Evolutionary conservation across 2,888 invertebrate species (phyloP).

Genomic region (Drosophila cognata): DNA sequence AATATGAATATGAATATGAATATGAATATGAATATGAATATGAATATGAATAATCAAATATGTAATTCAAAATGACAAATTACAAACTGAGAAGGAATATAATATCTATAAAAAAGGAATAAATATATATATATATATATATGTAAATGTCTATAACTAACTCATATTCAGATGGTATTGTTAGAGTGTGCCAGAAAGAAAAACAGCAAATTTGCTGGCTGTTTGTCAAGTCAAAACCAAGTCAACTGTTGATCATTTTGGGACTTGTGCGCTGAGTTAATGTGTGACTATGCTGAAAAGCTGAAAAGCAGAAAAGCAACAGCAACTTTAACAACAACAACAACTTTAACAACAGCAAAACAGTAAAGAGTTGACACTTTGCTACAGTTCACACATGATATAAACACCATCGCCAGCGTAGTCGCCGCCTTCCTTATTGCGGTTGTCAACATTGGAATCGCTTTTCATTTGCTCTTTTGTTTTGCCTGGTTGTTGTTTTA

Average conservation of each 20-base stretch:
- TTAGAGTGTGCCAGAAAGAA: background rate
- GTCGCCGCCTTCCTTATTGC: constrained; percentile 37
- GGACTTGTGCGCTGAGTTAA: constrained; percentile 5
- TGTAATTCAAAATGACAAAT: too few relatives aligned
- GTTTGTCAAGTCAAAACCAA: background rate
- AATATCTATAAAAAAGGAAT: too few relatives aligned
- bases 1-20: too few relatives aligned
- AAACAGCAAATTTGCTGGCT: background rate
- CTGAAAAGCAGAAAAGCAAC: background rate
- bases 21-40: too few relatives aligned
- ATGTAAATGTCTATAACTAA: too few relatives aligned
- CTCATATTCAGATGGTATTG: background rate
- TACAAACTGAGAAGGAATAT: too few relatives aligned
- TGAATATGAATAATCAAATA: too few relatives aligned
- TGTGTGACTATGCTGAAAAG: constrained; percentile 2
- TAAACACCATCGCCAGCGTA: constrained; percentile 10
- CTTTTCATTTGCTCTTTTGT: constrained; percentile 41
- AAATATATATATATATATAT: too few relatives aligned
- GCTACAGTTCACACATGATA: constrained; percentile 26
- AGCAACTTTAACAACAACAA: background rate
- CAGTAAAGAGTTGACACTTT: constrained; percentile 21
- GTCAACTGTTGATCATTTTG: background rate
- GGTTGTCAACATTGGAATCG: constrained; percentile 38
- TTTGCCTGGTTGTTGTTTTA: constrained; percentile 8
- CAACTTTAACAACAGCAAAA: background rate